A percentile compares a stretch with the other conserved stretches of the same genome.
Evolutionary conservation across 2,888 invertebrate genomes (phyloP).

Genomic region (Belgica antarctica): DNA sequence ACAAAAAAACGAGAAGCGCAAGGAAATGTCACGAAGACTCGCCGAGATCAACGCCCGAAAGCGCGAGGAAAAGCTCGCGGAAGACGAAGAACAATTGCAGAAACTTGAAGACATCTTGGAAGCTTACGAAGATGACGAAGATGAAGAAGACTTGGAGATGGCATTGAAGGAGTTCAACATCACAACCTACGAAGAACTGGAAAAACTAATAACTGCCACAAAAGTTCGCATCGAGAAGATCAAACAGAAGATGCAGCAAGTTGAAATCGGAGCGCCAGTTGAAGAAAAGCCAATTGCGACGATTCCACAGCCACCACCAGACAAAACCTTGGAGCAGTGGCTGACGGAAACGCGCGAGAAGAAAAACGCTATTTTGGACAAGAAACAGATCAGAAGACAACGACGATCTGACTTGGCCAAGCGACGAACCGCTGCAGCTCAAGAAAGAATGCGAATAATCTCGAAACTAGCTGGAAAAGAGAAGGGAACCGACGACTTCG

Average conservation of each 20-base stretch:
- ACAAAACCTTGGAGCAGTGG: conserved; percentile 51
- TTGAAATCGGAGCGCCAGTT: conserved; percentile 56
- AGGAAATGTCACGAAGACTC: conserved; percentile 78
- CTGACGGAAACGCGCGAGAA: conserved; percentile 50
- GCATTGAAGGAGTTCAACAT: conserved; percentile 74
- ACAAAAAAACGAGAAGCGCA: conserved; percentile 82
- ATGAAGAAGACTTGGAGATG: conserved; percentile 69
- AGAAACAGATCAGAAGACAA: conserved; percentile 72
- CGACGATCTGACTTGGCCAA: conserved; percentile 84
- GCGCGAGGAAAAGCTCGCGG: conserved; percentile 79
- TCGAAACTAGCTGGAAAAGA: conserved; percentile 80
- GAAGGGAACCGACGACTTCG: conserved; percentile 84
- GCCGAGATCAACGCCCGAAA: conserved; percentile 88
- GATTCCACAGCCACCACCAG: conserved; percentile 51
- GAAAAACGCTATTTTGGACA: conserved; percentile 52
- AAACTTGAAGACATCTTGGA: conserved; percentile 74
- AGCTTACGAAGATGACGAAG: conserved; percentile 71
- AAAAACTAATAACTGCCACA: conserved; percentile 50
- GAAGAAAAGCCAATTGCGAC: conserved; percentile 48
- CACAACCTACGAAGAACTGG: conserved; percentile 74
- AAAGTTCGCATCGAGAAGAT: conserved; percentile 61
- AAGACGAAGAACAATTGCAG: conserved; percentile 82
- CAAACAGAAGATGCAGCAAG: conserved; percentile 70
- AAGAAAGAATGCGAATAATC: conserved; percentile 92
- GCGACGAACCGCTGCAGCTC: conserved; percentile 86